Base-by-base conservation (phyloP, 2,797 vertebrate species). In the Vireo griseus region DNA sequence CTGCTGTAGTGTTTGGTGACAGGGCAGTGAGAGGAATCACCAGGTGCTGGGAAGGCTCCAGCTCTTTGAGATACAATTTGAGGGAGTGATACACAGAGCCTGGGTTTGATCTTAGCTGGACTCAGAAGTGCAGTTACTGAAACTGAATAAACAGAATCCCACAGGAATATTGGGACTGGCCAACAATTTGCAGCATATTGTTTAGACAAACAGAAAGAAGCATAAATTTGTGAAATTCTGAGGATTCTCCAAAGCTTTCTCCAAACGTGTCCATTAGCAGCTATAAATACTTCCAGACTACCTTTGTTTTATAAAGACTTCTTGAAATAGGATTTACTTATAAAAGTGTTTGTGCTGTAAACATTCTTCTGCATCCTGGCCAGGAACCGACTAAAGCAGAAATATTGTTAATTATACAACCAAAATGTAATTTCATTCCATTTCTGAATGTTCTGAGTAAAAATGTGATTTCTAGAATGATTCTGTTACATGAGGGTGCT, bases 11-110 rank as follows among this genome's bases (percentile, higher is more conserved):
- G 45, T 77, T 58, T 51, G 54, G 45, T 71, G 50, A 9, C 47
- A 44, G 37, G 31, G 45, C 42, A 26, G 5, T 9, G 35, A 81
- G 42, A 73, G 62, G 55, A 58, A 39, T 14, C 5, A 0, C 7
- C 37, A 13, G 26, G 63, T 37, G 28, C 51, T 72, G 69, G 50
- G 44, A 39, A 57, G 16, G 57, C 45, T 73, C 63, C 75, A 57
- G 59, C 20, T 89, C 24, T 31, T 67, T 51, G 58, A 75, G 59
- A 16, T 42, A 2, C 1, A 4, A 48, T 67, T 42, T 74, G 17
- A 42, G 37, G 33, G 18, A 75, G 20, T 25, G 19, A 44, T 6
- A 8, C 0, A 0, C 29, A 14, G 19, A 66, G 35, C 5, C 5
- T 68, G n/a, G 33, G n/a, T 77, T 85, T 78, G 19, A 22, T 58